Evolutionary conservation across 2,888 invertebrate species (phyloP).

Genomic region (Erebia aethiops): DNA sequence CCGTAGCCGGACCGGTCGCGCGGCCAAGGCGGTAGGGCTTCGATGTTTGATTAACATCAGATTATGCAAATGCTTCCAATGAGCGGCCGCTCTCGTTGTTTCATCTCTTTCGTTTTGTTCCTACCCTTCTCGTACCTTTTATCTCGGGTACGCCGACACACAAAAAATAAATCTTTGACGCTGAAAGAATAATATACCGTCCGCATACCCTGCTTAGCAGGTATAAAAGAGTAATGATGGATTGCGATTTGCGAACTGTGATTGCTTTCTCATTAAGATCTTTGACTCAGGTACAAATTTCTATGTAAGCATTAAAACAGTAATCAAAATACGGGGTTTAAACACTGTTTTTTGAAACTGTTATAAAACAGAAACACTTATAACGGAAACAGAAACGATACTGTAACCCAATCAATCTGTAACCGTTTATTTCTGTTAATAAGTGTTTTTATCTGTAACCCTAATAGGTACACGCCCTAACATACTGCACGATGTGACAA

Average conservation of each 20-base stretch:
- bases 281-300: too few species aligned
- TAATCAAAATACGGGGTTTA: too few species aligned
- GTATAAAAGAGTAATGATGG: not conserved
- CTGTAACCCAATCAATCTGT: too few species aligned
- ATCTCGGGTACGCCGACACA: slow-evolving; percentile 78
- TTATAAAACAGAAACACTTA: too few species aligned
- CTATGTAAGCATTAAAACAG: too few species aligned
- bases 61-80: slow-evolving; percentile 80
- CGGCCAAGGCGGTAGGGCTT: slow-evolving; percentile 55
- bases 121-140: slow-evolving; percentile 70
- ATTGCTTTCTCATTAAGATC: too few species aligned
- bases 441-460: too few species aligned
- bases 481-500: too few species aligned
- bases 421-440: too few species aligned
- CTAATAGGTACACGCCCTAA: too few species aligned
- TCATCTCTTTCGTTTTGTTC: slow-evolving; percentile 73
- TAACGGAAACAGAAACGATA: too few species aligned
- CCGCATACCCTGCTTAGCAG: not conserved
- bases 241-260: not conserved
- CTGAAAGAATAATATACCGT: slow-evolving; percentile 60
- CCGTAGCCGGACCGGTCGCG: slow-evolving; percentile 43
- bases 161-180: slow-evolving; percentile 70
- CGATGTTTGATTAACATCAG: slow-evolving; percentile 81
- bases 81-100: slow-evolving; percentile 78
- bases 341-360: too few species aligned